Evolutionary conservation across 2,888 invertebrate species (phyloP), one percentile per base, ranked within the genome.

Genomic region (Synergus gifuensis): DNA sequence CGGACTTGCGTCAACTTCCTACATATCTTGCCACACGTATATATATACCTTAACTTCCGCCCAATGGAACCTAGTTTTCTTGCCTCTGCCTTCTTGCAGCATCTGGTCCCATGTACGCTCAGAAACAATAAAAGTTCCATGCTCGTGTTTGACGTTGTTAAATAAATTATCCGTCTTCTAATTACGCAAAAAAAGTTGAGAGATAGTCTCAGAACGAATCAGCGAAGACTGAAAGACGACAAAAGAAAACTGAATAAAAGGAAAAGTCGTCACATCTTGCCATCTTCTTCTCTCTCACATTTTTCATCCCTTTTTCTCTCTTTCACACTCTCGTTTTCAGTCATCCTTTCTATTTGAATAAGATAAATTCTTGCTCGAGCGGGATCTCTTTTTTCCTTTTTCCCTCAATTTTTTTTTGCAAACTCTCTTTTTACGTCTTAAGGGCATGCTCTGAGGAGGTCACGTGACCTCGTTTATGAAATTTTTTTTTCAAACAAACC

Each of bases 121-220:
- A 83, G 84, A 79, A 86, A 87, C 83, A 85, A 88, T 86, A 84
- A 86, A 86, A 87, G 84, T 87, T 86, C 80, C 80, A 83, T 84
- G 85, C 83, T 83, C 84, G 84, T 85, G 85, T 85, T 83, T 84
- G 80, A 83, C 83, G 83, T 85, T 85, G 87, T 88, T 87, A 87
- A 89, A 88, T 89, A 88, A 89, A 89, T 89, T 89, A 88, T 88
- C 85, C 85, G 82, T 81, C 86, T 86, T 86, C 87, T 88, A 89
- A 90, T 89, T 89, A 87, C 87, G 86, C 83, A 86, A 85, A 88
- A 88, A 89, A 87, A 85, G 85, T 86, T 81, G 83, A 80, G 85
- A 86, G 85, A 83, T 81, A 81, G 85, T 85, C 81, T 79, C 83
- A 81, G 81, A 81, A 81, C 82, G 82, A 77, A 76, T 81, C 78